A percentile compares a stretch with the other conserved stretches of the same genome.
Evolutionary conservation across 2,113 vertebrate species (phyloP).

Genomic region (Cettia cetti): DNA sequence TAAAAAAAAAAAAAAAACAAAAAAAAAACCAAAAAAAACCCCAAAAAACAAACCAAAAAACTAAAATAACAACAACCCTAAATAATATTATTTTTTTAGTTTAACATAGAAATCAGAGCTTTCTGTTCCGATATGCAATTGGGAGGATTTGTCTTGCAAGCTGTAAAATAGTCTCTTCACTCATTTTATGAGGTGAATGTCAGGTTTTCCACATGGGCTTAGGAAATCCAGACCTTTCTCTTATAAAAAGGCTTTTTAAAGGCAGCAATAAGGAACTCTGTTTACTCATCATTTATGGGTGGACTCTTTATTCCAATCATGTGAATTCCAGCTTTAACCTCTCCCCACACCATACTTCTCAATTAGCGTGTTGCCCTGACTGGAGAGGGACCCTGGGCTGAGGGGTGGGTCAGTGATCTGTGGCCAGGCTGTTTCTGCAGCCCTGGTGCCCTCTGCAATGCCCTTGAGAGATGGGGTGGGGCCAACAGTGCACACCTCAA

Average conservation of each 20-base stretch:
- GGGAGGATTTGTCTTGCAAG: background rate
- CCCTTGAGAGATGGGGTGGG: background rate
- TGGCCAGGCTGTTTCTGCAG: background rate
- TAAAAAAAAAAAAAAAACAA: too few species aligned
- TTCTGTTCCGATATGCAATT: background rate
- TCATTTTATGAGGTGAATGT: background rate
- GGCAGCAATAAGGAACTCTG: background rate
- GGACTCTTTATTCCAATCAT: background rate
- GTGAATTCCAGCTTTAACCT: background rate
- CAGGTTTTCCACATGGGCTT: background rate
- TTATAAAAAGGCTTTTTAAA: background rate
- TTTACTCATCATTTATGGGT: background rate
- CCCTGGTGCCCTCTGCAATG: background rate
- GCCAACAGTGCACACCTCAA: background rate
- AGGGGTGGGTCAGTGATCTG: fast-evolving
- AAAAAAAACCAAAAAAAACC: too few species aligned
- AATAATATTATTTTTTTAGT: background rate
- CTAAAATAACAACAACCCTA: background rate
- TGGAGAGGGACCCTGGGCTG: background rate
- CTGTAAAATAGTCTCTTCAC: background rate
- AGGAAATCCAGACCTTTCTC: background rate
- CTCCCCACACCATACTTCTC: background rate
- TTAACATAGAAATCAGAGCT: background rate
- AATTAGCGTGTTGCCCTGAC: background rate
- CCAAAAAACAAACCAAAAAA: background rate